Evolutionary conservation across 2,797 vertebrate genomes (phyloP), one percentile per base, ranked within the genome.

Genomic region (Fundulus diaphanus): DNA sequence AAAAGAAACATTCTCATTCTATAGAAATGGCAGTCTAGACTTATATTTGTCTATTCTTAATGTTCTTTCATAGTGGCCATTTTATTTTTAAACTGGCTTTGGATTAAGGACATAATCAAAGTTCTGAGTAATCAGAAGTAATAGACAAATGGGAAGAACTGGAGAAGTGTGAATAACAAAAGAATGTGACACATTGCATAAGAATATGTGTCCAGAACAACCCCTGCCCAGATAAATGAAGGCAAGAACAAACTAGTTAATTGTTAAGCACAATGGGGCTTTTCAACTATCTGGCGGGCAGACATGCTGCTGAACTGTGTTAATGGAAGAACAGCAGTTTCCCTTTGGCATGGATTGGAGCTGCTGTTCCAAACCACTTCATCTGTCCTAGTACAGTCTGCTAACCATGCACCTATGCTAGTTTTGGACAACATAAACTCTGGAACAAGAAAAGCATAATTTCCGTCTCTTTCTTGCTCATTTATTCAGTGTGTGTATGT

Each of bases 221-320:
- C 76, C 80, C 57, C 79, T 85, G 85, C 84, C 88, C 81, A 86
- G 82, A 92, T 88, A 90, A 93, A 92, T 88, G 86, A 90, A 91
- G 73, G 79, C 70, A 86, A 88, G 89, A 92, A 90, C 89, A 93
- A 91, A 81, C 88, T 79, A 67, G 82, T 89, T 92, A 93, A 93
- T 92, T 92, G 90, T 94, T 84, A 74, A 82, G 81, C 68, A 93
- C 92, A 94, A 93, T 92, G 91, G 90, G 51, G 83, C 93, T 93
- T 92, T 94, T 93, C 82, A 90, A 66, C 77, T 73, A 81, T 84
- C 74, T 83, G 78, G 78, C n/a, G 67, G 84, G 88, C 90, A 90
- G 91, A 85, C 91, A 80, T 77, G 89, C 85, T 90, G 85, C 91
- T 87, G 89, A 86, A 78, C 85, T 75, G 85, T 89, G 88, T 91